These are phyloP conservation scores for Malurus leucopterus DNA, from an alignment of 2,797 vertebrate species.

Conservation along the genomic window DNA sequence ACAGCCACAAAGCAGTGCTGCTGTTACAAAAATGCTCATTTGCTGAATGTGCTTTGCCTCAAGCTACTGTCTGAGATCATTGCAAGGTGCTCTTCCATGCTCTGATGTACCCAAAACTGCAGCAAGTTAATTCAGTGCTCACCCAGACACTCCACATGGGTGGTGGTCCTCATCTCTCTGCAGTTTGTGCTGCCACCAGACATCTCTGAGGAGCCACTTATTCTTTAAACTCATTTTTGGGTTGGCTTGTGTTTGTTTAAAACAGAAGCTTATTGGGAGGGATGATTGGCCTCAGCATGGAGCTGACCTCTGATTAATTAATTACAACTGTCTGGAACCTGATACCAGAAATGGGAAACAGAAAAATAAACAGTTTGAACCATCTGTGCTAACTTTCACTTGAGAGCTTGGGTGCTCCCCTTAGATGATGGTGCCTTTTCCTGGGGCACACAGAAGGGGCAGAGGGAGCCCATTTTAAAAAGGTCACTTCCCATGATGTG, in stretches of 20 bases:
- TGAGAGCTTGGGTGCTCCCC: background rate
- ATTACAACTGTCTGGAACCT: background rate
- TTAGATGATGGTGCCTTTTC: background rate
- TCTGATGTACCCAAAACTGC: background rate
- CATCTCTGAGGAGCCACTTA: background rate
- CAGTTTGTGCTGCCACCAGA: background rate
- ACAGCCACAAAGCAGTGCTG: background rate
- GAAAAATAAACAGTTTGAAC: background rate
- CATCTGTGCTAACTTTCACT: background rate
- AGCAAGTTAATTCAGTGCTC: background rate
- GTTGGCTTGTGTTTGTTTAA: background rate
- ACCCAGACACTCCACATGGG: background rate
- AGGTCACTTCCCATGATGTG: background rate
- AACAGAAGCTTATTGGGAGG: background rate
- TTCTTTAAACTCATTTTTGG: background rate
- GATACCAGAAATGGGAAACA: background rate
- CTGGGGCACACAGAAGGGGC: background rate
- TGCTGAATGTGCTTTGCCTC: background rate
- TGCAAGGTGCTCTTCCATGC: background rate
- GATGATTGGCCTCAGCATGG: background rate
- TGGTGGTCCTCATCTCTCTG: background rate
- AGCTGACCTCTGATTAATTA: slow-evolving; percentile 1
- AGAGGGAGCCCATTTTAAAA: background rate
- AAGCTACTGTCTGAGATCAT: background rate
- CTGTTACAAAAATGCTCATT: background rate